Base-by-base conservation (phyloP, 2,797 vertebrate genomes). In the Pangasius sanitwongsei region DNA sequence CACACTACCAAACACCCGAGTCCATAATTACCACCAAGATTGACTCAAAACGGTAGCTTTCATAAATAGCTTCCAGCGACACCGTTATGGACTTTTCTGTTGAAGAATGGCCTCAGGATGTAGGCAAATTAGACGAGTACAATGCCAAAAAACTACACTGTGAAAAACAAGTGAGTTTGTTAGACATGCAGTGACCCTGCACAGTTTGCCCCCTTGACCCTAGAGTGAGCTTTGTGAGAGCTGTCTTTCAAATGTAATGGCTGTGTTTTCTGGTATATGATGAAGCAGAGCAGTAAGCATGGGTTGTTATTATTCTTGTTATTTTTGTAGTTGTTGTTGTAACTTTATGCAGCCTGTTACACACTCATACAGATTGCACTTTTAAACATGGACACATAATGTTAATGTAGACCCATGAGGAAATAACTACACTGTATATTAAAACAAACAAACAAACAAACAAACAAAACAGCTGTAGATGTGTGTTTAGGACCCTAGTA, bases 81-180 rank as follows among this genome's bases (percentile, higher is more conserved):
- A 82, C 70, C 37, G 88, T 85, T 63, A 81, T 74, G 48, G 41
- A 87, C 75, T 67, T 90, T 94, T 92, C 92, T 88, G 90, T 92
- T 83, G 74, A 74, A 72, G 59, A 53, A 87, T 89, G 85, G 89
- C 92, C 90, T 87, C 50, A 16, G 89, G 90, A 91, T 85, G 86
- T 82, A 87, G 87, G 80, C 44, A 90, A 89, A 92, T 93, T 91
- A 91, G 41, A 23, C 63, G 67, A 53, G 88, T 50, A 85, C 81
- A 57, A 89, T 87, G 88, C 86, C 89, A 89, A 87, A 87, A 86
- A 57, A 55, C 15, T 31, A 20, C 23, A 61, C 23, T 50, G 70
- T 84, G 82, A 53, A 84, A 88, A 88, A 59, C 31, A 77, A 77
- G 65, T 53, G 34, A 89, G 72, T 78, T 78, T 78, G 28, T 59